Evolutionary conservation across 2,797 vertebrate genomes (phyloP), one percentile per base, ranked within the genome.

Genomic region (Enteromius trimaculatus): DNA sequence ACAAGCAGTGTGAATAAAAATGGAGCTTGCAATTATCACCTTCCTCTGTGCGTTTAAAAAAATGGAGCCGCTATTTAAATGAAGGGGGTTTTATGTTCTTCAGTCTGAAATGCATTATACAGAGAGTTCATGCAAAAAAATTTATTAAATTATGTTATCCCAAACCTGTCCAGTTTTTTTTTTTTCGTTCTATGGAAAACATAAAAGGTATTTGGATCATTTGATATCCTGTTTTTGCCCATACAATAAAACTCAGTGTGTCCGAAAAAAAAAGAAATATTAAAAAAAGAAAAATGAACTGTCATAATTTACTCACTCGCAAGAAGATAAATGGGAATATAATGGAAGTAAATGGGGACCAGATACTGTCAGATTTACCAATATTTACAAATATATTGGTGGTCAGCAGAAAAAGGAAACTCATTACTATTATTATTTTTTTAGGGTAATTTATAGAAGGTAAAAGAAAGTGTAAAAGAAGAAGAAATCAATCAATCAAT

Each of bases 11-110:
- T 60, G 44, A 89, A 89, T 87, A 85, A 87, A 74, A 47, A 84
- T 71, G 29, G 79, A 87, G 78, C 88, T 83, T 88, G 87, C 91
- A 92, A 92, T 93, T 90, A 91, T 92, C 86, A 89, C 88, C 86
- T 81, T 81, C 42, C 83, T 88, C 49, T 74, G 84, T 88, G 87
- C 85, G 87, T 81, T 84, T 85, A 85, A 83, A 90, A 92, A 92
- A 92, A 87, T 83, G 82, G 85, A 88, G 86, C 90, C 89, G 91
- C 90, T 88, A 89, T 90, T 89, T 92, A 91, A 89, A 91, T 92
- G 90, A 86, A 85, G 83, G 85, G 84, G 87, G 91, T 89, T 90
- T 92, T 93, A 2, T 39, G 88, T 91, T 90, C 89, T 90, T 88
- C 87, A 58, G 86, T 87, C 86, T 80, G 88, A 88, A 88, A 92